phyloP scores from a whole-genome alignment of 2,113 vertebrate species.

The Rhinolophus sinicus region DNA sequence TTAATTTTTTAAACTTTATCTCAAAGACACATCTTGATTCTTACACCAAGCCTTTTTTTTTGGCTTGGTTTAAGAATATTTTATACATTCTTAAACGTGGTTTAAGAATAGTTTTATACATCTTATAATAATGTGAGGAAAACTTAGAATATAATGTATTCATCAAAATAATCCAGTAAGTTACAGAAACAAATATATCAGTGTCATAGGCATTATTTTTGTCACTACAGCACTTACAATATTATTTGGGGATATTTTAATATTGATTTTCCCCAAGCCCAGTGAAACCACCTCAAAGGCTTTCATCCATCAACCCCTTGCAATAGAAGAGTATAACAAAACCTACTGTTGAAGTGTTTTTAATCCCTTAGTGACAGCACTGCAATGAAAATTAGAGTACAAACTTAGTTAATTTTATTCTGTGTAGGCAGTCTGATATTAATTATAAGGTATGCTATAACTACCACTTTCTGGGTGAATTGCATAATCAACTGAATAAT shows the following conservation, averaged over 20 bases:
- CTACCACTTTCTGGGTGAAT: conserved; percentile 48
- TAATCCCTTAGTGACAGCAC: conserved; percentile 40
- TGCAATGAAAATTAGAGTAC: conserved; percentile 51
- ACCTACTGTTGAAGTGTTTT: conserved; percentile 32
- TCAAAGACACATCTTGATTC: not conserved
- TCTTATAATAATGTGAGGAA: not conserved
- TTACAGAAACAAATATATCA: not conserved
- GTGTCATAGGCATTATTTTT: not conserved
- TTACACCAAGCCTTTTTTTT: not conserved
- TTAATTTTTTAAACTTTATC: not conserved
- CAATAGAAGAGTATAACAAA: not conserved
- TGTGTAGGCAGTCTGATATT: conserved; percentile 70
- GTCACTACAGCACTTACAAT: not conserved
- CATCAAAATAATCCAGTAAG: not conserved
- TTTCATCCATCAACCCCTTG: not conserved
- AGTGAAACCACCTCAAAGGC: not conserved
- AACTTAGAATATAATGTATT: not conserved
- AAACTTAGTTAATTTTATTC: conserved; percentile 68
- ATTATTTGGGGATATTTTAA: not conserved
- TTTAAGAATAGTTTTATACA: not conserved
- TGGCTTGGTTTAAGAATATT: not conserved
- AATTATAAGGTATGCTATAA: conserved; percentile 69
- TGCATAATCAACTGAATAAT: conserved; percentile 67
- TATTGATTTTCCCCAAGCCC: not conserved
- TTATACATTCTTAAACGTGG: too few species aligned